A percentile compares a stretch with the other conserved stretches of the same genome.
These are phyloP conservation scores for Battus philenor DNA, from an alignment of 1,140 invertebrate genomes.

Conservation along the genomic window DNA sequence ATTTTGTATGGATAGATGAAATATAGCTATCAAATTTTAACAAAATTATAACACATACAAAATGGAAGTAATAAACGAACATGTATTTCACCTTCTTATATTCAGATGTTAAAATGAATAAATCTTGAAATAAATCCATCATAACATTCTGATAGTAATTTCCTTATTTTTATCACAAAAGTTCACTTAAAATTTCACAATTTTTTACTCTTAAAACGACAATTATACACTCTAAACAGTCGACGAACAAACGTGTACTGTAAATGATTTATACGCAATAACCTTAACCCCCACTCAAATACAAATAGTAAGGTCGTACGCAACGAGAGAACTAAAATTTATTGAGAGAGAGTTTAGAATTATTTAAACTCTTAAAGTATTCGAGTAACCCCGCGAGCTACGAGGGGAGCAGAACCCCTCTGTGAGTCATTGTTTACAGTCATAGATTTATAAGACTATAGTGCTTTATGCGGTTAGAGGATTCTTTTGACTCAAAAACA, in stretches of 20 bases:
- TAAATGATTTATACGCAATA: constrained; percentile 4
- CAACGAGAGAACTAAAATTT: constrained; percentile 6
- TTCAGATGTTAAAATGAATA: no score
- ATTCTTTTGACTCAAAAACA: constrained; percentile 6
- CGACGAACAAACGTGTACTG: not conserved
- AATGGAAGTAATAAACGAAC: no score
- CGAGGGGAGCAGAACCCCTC: constrained; percentile 4
- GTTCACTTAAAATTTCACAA: no score
- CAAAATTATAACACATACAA: no score
- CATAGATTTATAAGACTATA: constrained; percentile 6
- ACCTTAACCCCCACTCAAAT: constrained; percentile 1
- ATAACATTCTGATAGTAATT: no score
- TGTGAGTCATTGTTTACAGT: constrained; percentile 13
- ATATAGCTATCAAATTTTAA: no score
- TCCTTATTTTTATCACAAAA: no score
- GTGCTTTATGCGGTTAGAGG: constrained; percentile 8
- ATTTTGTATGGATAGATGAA: no score
- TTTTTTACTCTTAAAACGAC: no score
- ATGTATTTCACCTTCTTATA: no score
- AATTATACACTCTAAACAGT: no score
- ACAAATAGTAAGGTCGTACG: not conserved
- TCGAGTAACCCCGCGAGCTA: constrained; percentile 3
- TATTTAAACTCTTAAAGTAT: constrained; percentile 11
- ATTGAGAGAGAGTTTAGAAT: constrained; percentile 13
- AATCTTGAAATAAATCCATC: no score